Base-by-base conservation (phyloP, 2,113 vertebrate species). In the Myotis davidii region DNA sequence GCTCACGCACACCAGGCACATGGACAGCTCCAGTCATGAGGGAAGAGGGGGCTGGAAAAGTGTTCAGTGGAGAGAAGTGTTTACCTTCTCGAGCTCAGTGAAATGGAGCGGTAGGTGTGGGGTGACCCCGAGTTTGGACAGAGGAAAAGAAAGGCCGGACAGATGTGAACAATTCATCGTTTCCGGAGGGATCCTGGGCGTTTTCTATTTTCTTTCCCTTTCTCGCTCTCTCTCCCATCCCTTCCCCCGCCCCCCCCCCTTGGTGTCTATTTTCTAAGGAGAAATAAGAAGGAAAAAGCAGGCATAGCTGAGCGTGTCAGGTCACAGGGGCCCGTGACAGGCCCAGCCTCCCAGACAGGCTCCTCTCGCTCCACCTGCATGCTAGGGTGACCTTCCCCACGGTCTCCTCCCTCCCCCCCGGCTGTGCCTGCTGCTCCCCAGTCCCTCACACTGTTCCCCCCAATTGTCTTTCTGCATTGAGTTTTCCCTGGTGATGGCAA, bases 1-100 rank as follows among this genome's bases (percentile, higher is more conserved):
- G 32, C 29, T 27, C 69, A 5, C 0, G 0, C 7, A 3, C 0
- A 0, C 48, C 3, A 0, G 1, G 21, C 16, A 0, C 2, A 0
- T 1, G 25, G 45, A 13, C 5, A 1, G 0, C 59, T 52, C n/a
- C 25, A 2, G 9, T 9, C 12, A 27, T 6, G 67, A 73, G 72
- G 45, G 69, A 17, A 9, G 85, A 5, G 4, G 2, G 48, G 11
- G 6, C 50, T 37, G 32, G 77, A 5, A 32, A n/a, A n/a, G n/a
- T 7, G 1, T 34, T 29, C 29, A 0, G 5, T 20, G 23, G 48
- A 12, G 67, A 90, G 59, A 67, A 39, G 69, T 4, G 56, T 16
- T 91, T 39, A 67, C 73, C 27, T 94, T 72, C 56, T 74, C 23
- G 5, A 17, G 18, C 34, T 78, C 69, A 1, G n/a, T 39, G 64